Conservation (phyloP, 1,140 invertebrate species). For the Caenorhabditis latens region DNA sequence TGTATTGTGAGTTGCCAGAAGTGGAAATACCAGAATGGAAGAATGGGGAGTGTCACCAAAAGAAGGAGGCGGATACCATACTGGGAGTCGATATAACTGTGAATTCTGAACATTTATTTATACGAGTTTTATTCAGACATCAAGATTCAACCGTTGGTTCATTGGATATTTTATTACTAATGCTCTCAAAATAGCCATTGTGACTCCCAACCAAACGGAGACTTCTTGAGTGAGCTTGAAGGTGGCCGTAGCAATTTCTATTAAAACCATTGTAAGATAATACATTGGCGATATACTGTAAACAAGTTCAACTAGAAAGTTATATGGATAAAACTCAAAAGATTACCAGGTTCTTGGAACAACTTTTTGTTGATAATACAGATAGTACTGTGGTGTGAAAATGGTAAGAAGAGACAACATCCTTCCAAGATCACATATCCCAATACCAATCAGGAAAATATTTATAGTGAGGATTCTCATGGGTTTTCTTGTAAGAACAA, state of each 20-base stretch:
- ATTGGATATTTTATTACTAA: background rate
- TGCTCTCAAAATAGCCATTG: constrained; percentile 1
- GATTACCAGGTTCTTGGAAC: background rate
- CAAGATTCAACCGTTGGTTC: background rate
- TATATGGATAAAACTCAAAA: too few relatives aligned
- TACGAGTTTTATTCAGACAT: too few relatives aligned
- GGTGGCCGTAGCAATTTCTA: background rate
- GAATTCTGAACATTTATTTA: background rate
- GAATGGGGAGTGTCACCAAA: background rate
- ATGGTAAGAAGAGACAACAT: background rate
- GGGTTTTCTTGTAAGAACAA: background rate
- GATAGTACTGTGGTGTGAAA: background rate
- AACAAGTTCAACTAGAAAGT: too few relatives aligned
- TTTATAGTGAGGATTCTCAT: background rate
- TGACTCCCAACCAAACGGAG: background rate
- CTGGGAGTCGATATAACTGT: background rate
- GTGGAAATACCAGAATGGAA: constrained; percentile 1
- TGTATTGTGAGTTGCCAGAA: background rate
- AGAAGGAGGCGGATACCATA: background rate
- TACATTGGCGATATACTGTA: background rate
- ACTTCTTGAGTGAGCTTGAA: background rate
- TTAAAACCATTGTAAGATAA: background rate
- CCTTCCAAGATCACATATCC: background rate
- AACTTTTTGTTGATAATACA: background rate
- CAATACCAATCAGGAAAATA: background rate